Percentiles rank a stretch among this genome's conserved stretches.
Evolutionary conservation across 2,888 invertebrate genomes (phyloP).

Genomic region (Callyntrura guangdongensis): DNA sequence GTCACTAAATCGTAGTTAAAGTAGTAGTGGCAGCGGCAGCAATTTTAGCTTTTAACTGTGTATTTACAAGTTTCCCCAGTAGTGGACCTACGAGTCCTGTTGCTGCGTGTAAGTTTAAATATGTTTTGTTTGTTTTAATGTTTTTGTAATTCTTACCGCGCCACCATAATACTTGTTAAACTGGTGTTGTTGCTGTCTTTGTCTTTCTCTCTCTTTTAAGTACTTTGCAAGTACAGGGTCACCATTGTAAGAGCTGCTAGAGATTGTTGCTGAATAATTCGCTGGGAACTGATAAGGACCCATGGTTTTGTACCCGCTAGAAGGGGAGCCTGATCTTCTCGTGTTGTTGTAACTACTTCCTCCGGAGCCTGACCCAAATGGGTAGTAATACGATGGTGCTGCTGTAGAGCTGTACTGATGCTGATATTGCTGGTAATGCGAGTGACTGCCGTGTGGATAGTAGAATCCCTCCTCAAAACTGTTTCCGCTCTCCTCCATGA

Average conservation of each 20-base stretch:
- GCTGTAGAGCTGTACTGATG: neutral
- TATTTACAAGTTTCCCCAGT: conserved; percentile 19
- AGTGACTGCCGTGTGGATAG: conserved; percentile 17
- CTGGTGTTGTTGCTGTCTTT: conserved; percentile 57
- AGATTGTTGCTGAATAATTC: conserved; percentile 75
- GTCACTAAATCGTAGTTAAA: too few species aligned
- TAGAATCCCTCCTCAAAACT: conserved; percentile 67
- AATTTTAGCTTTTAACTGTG: conserved; percentile 21
- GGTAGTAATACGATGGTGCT: conserved; percentile 53
- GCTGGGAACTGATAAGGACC: conserved; percentile 74
- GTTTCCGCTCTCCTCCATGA: conserved; percentile 68
- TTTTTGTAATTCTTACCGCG: conserved; percentile 61
- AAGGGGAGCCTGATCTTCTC: conserved; percentile 77
- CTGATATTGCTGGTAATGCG: conserved; percentile 16
- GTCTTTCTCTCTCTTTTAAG: conserved; percentile 78
- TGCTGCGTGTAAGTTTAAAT: conserved; percentile 37
- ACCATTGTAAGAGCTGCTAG: conserved; percentile 65
- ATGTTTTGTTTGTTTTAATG: conserved; percentile 9
- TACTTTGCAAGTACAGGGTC: conserved; percentile 81
- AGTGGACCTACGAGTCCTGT: conserved; percentile 13
- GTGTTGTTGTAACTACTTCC: conserved; percentile 71
- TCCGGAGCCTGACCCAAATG: conserved; percentile 52
- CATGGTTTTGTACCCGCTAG: conserved; percentile 82
- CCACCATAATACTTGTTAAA: conserved; percentile 61
- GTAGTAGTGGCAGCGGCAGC: conserved; percentile 17